A percentile compares a stretch with the other conserved stretches of the same genome.
phyloP scores from a whole-genome alignment of 2,888 invertebrate genomes.

The Uropetala carovei region DNA sequence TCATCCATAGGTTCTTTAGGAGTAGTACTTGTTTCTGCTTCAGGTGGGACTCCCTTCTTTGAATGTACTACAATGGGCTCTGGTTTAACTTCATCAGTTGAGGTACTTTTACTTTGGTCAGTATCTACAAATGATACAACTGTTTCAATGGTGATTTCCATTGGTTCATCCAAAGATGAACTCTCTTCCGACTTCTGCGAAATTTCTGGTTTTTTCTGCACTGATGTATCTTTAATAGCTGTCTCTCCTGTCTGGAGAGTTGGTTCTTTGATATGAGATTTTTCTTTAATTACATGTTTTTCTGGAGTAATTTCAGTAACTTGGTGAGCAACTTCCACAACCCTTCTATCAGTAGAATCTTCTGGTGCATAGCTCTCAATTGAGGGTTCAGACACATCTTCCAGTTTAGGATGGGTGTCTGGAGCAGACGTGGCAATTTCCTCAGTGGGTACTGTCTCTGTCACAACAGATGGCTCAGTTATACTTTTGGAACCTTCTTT shows the following conservation, averaged over 20 bases:
- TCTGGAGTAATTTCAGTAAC: not conserved
- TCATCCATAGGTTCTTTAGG: slow-evolving; percentile 71
- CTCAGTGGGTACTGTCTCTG: not conserved
- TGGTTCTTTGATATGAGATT: slow-evolving; percentile 73
- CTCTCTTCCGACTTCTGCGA: slow-evolving; percentile 13
- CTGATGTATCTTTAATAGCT: slow-evolving; percentile 40
- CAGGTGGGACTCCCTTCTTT: slow-evolving; percentile 75
- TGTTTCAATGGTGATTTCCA: slow-evolving; percentile 52
- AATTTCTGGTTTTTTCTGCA: slow-evolving; percentile 65
- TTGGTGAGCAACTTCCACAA: not conserved
- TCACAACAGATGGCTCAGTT: not conserved
- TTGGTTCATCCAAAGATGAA: slow-evolving; percentile 38
- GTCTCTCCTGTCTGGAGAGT: slow-evolving; percentile 64
- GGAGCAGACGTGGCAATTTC: not conserved
- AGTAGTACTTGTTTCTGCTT: slow-evolving; percentile 70
- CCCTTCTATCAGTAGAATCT: not conserved
- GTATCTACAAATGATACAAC: slow-evolving; percentile 68
- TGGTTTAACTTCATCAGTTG: slow-evolving; percentile 71
- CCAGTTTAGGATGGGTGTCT: not conserved
- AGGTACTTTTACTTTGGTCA: slow-evolving; percentile 72
- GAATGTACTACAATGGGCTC: slow-evolving; percentile 73
- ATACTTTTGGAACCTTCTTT: slow-evolving; percentile 69
- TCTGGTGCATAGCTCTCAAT: not conserved
- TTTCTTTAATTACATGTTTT: slow-evolving; percentile 74
- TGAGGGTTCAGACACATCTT: not conserved